A percentile compares a stretch with the other conserved stretches of the same genome.
phyloP scores from a whole-genome alignment of 2,113 vertebrate genomes.

The Apodemus sylvaticus region DNA sequence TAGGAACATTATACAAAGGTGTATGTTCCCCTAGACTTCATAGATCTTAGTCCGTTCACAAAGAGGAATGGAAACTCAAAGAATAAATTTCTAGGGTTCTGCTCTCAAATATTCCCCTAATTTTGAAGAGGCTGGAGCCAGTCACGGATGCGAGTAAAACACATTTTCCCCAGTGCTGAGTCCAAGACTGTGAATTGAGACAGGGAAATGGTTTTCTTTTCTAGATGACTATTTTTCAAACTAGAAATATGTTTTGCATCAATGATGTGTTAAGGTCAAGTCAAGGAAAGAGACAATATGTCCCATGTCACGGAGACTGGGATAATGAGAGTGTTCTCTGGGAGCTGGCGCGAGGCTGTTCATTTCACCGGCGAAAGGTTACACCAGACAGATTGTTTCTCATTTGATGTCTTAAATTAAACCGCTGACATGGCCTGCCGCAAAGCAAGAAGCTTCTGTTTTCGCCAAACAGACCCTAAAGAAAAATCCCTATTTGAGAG shows the following conservation, averaged over 20 bases:
- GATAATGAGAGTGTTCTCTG: slow-evolving; percentile 75
- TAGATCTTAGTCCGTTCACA: background rate
- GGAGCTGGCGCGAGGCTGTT: slow-evolving; percentile 75
- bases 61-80: slow-evolving; percentile 40
- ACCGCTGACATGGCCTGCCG: slow-evolving; percentile 67
- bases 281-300: slow-evolving; percentile 78
- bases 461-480: slow-evolving; percentile 72
- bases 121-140: slow-evolving; percentile 56
- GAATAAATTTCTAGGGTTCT: slow-evolving; percentile 27
- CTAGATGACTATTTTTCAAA: slow-evolving; percentile 79
- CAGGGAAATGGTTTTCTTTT: slow-evolving; percentile 74
- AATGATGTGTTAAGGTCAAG: slow-evolving; percentile 77
- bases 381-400: slow-evolving; percentile 71
- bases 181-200: slow-evolving; percentile 50
- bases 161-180: slow-evolving; percentile 33
- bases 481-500: slow-evolving; percentile 56
- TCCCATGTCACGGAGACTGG: slow-evolving; percentile 67
- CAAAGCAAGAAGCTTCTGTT: slow-evolving; percentile 62
- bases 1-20: background rate
- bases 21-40: too few relatives aligned
- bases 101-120: slow-evolving; percentile 52
- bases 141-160: slow-evolving; percentile 42
- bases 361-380: slow-evolving; percentile 75
- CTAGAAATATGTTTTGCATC: slow-evolving; percentile 69
- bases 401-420: slow-evolving; percentile 75